Conservation (phyloP, 1,140 invertebrate species). For the Cyrtorhinus lividipennis region DNA sequence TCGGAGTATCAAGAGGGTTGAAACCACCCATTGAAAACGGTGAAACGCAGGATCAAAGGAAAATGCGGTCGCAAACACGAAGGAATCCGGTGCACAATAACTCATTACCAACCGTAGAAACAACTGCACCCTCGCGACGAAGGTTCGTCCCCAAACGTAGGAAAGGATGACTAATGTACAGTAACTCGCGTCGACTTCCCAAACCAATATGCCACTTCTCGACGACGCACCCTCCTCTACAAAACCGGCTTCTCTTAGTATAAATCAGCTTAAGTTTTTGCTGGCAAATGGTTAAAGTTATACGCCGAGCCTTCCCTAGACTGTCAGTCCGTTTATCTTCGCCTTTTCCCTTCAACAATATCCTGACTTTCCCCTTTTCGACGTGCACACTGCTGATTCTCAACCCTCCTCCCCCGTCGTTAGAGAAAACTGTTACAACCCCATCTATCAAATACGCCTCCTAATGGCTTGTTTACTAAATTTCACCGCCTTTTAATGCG, state of each 20-base stretch:
- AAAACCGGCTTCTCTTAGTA: not conserved
- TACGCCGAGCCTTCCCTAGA: not conserved
- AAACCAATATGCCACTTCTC: slow-evolving; percentile 7
- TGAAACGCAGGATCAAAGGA: no score
- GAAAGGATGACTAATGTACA: not conserved
- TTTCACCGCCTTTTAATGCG: not conserved
- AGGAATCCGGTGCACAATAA: slow-evolving; percentile 1
- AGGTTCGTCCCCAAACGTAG: not conserved
- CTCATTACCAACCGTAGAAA: not conserved
- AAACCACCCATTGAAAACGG: no score
- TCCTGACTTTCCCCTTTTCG: not conserved
- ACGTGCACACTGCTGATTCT: not conserved
- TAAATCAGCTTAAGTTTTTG: slow-evolving; percentile 10
- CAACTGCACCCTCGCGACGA: no score
- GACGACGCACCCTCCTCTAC: not conserved
- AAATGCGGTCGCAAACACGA: no score
- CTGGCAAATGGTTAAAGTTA: slow-evolving; percentile 3
- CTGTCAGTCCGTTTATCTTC: slow-evolving; percentile 4
- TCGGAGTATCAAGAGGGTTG: no score
- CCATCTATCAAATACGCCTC: not conserved
- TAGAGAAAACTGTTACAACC: slow-evolving; percentile 4
- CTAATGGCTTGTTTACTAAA: slow-evolving; percentile 6
- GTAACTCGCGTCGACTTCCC: not conserved
- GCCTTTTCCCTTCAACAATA: not conserved
- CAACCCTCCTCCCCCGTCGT: not conserved